Percentiles rank a stretch among this genome's conserved stretches.
Conservation (phyloP, 2,113 vertebrate genomes). For the Apaloderma vittatum region DNA sequence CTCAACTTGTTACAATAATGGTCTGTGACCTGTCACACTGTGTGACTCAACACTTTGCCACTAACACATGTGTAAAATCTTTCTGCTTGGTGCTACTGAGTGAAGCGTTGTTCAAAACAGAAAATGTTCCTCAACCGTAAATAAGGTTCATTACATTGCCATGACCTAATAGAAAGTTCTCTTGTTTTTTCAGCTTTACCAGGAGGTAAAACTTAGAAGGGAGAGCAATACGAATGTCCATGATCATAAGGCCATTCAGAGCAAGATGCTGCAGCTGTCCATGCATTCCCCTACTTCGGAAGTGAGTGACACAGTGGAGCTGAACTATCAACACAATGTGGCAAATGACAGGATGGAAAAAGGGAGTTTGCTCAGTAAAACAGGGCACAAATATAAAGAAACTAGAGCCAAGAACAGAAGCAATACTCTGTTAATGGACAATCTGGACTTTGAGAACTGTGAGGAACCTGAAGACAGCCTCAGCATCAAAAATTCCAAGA, state of each 20-base stretch:
- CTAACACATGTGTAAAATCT: neutral
- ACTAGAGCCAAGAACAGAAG: slow-evolving; percentile 29
- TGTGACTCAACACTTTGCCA: neutral
- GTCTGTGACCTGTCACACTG: neutral
- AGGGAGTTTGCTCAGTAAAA: slow-evolving; percentile 1
- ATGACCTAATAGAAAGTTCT: neutral
- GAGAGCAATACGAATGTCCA: slow-evolving; percentile 73
- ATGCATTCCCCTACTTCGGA: slow-evolving; percentile 73
- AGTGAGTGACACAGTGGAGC: slow-evolving; percentile 73
- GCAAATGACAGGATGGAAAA: slow-evolving; percentile 64
- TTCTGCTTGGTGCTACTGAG: neutral
- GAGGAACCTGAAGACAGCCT: slow-evolving; percentile 35
- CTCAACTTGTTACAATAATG: neutral
- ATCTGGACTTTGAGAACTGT: slow-evolving; percentile 19
- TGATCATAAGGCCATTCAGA: slow-evolving; percentile 74
- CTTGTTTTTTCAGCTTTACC: slow-evolving; percentile 86
- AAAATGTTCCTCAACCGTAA: neutral
- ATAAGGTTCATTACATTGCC: neutral
- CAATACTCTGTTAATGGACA: slow-evolving; percentile 24
- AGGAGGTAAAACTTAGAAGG: slow-evolving; percentile 90
- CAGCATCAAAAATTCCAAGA: slow-evolving; percentile 65
- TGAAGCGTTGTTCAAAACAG: neutral
- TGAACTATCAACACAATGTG: slow-evolving; percentile 59
- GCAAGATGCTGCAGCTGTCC: slow-evolving; percentile 71
- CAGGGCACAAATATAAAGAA: slow-evolving; percentile 32